Conservation (phyloP, 2,888 invertebrate species). For the Xylophagus ater region DNA sequence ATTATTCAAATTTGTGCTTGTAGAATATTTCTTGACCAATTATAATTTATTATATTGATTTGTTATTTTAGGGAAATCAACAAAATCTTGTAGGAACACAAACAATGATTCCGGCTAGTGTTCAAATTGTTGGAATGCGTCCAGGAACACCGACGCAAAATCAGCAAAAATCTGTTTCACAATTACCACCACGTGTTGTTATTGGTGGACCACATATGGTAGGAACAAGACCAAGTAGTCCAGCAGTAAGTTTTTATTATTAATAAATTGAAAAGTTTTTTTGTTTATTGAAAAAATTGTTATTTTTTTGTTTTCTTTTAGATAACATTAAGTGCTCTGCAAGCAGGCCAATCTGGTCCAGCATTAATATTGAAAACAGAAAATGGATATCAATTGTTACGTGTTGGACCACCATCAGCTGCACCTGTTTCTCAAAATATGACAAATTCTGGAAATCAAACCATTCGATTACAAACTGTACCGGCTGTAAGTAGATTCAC, state of each 20-base stretch:
- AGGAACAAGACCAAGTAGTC: constrained; percentile 67
- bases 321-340: constrained; percentile 81
- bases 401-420: constrained; percentile 67
- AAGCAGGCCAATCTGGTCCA: constrained; percentile 79
- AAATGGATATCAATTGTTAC: constrained; percentile 87
- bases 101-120: constrained; percentile 60
- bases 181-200: constrained; percentile 70
- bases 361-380: constrained; percentile 89
- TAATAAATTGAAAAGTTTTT: too few species aligned
- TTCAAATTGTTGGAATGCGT: constrained; percentile 77
- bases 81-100: constrained; percentile 50
- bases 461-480: constrained; percentile 77
- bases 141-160: constrained; percentile 57
- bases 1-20: not conserved
- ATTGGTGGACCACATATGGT: constrained; percentile 74
- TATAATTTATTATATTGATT: constrained; percentile 41
- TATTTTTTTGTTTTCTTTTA: constrained; percentile 39
- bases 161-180: constrained; percentile 64
- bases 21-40: constrained; percentile 24
- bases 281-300: constrained; percentile 5
- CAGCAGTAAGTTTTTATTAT: constrained; percentile 51
- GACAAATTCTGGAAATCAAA: constrained; percentile 52
- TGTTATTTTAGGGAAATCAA: constrained; percentile 40
- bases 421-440: constrained; percentile 39
- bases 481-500: constrained; percentile 75